Percentiles rank a stretch among this genome's conserved stretches.
These are phyloP conservation scores for Narcine bancroftii DNA, from an alignment of 2,113 vertebrate genomes.

Conservation along the genomic window DNA sequence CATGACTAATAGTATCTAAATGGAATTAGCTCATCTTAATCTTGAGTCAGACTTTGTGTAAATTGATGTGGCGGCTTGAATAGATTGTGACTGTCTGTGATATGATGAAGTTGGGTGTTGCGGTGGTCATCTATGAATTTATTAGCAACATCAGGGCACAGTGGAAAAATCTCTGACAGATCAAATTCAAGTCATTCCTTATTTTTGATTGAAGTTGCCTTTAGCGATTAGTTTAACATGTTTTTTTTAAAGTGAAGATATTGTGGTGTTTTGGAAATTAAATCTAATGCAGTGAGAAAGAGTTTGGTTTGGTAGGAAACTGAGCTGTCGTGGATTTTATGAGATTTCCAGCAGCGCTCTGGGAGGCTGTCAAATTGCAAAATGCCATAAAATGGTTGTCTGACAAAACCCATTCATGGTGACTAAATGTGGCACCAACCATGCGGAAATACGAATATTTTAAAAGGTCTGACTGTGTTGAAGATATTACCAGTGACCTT, in stretches of 20 bases:
- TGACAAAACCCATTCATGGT: conserved; percentile 37
- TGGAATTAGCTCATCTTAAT: background rate
- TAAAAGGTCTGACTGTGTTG: conserved; percentile 37
- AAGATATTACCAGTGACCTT: conserved; percentile 37
- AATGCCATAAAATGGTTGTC: conserved; percentile 38
- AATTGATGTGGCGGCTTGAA: background rate
- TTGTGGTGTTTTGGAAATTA: conserved; percentile 24
- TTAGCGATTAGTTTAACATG: conserved; percentile 14
- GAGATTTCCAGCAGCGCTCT: conserved; percentile 34
- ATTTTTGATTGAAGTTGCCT: conserved; percentile 3
- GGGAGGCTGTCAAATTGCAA: conserved; percentile 37
- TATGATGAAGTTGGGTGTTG: background rate
- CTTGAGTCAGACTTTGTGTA: background rate
- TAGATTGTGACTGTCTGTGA: background rate
- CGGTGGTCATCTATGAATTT: background rate
- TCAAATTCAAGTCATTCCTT: background rate
- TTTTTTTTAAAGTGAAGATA: conserved; percentile 15
- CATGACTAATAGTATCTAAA: background rate
- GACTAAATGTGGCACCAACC: conserved; percentile 38
- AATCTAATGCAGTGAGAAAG: conserved; percentile 29
- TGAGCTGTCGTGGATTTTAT: conserved; percentile 37
- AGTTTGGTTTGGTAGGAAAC: conserved; percentile 32
- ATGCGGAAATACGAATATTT: conserved; percentile 38
- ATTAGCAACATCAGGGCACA: background rate
- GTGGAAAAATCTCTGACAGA: background rate